Base-by-base conservation (phyloP, 2,888 invertebrate genomes). In the Amphimallon solstitiale region DNA sequence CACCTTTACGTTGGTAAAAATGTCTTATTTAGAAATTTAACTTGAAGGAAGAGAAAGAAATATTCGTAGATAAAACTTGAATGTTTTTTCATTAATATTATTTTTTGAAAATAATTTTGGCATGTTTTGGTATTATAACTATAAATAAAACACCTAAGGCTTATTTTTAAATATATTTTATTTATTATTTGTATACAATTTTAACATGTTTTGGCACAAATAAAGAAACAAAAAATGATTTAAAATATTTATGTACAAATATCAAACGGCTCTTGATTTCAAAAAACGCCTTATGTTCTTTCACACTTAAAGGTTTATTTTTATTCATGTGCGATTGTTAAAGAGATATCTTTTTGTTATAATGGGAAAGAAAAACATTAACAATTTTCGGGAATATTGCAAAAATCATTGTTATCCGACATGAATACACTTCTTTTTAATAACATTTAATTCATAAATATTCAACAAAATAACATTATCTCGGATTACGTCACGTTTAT, bases 161-260 rank as follows among this genome's bases (percentile, higher is more conserved):
- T 7, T 59, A 43, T 43, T 59, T 59, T 59, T 59, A 59, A 59
- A 59, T 59, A 59, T 59, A 59, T 38, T 59, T 59, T 29, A 48
- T 48, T 21, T 63, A 63, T 64, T 64, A 40, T 54, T 64, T 64
- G 64, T 64, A 64, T 64, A 64, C 64, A 64, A 64, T 64, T 64
- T 63, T 64, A 64, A 64, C 64, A 56, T 54, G 64, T 64, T 64
- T n/a, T 56, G 56, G 56, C 56, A 64, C 56, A 64, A 64, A 56
- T 14, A 5, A 29, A 7, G 6, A 29, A 29, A 29, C 49, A 49
- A 49, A 62, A 59, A 14, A 14, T 43, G 43, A 59, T 59, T 59
- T 43, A 29, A 29, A 59, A 59, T 59, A 59, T 29, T 38, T 43
- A 59, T 59, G 19, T 63, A 63, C 51, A 63, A n/a, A 49, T 49